Evolutionary conservation across 2,888 invertebrate genomes (phyloP).

Genomic region (Lasioglossum morio): DNA sequence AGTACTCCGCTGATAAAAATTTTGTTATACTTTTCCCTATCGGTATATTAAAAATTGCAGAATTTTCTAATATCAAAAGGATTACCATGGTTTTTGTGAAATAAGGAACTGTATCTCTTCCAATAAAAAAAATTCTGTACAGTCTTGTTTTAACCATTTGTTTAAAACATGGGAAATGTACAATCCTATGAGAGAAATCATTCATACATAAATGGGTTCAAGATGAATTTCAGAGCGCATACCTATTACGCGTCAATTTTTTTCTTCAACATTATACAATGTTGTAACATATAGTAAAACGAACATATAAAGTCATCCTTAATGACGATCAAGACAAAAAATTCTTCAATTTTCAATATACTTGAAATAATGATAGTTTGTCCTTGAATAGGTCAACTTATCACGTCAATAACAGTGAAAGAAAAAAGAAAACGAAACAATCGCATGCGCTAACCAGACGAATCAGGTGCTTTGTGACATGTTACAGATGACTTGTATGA

Average conservation of each 20-base stretch:
- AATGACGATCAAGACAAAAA: slow-evolving; percentile 22
- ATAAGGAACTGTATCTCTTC: slow-evolving; percentile 4
- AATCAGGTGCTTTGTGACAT: slow-evolving; percentile 73
- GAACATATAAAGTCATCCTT: not conserved
- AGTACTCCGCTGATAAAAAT: slow-evolving; percentile 48
- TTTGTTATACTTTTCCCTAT: slow-evolving; percentile 41
- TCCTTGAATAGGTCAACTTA: slow-evolving; percentile 55
- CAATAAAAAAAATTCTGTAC: not conserved
- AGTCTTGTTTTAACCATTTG: not conserved
- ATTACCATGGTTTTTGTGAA: not conserved
- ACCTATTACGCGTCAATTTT: not conserved
- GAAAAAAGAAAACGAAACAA: slow-evolving; percentile 52
- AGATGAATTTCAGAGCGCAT: not conserved
- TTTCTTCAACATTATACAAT: slow-evolving; percentile 3
- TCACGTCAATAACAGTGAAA: slow-evolving; percentile 53
- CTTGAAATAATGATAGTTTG: slow-evolving; percentile 33
- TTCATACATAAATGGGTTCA: not conserved
- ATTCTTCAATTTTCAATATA: slow-evolving; percentile 56
- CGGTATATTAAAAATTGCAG: slow-evolving; percentile 51
- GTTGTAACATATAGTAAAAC: slow-evolving; percentile 21
- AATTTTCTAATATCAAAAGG: slow-evolving; percentile 34
- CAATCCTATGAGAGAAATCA: not conserved
- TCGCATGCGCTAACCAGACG: slow-evolving; percentile 61
- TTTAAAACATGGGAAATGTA: slow-evolving; percentile 20
- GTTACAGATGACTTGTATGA: slow-evolving; percentile 66